Conservation (phyloP, 2,797 vertebrate genomes). For the Poecile montanus region DNA sequence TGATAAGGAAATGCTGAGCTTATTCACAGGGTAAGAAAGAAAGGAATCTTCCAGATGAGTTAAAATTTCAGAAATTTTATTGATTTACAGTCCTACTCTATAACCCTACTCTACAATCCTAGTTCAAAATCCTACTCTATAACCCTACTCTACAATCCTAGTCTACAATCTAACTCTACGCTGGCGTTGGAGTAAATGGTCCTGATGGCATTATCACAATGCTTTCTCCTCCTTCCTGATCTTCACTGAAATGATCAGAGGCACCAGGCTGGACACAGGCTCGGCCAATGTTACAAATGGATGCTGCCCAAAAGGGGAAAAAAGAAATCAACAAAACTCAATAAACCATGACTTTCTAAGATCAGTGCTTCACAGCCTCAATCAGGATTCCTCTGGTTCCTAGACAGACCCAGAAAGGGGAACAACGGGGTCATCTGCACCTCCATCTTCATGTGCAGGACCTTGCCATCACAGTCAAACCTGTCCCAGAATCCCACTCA, state of each 20-base stretch:
- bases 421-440: rapidly evolving
- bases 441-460: too few species aligned
- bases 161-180: not conserved
- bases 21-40: slow-evolving; percentile 44
- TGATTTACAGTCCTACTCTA: not conserved
- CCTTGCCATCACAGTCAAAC: not conserved
- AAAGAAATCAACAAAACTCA: not conserved
- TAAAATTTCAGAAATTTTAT: slow-evolving; percentile 63
- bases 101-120: too few species aligned
- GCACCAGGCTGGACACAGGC: slow-evolving; percentile 88
- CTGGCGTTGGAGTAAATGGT: rapidly evolving
- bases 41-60: slow-evolving; percentile 49
- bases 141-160: not conserved
- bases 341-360: not conserved
- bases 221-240: not conserved
- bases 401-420: not conserved
- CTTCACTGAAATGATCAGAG: slow-evolving; percentile 86
- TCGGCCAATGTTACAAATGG: slow-evolving; percentile 88
- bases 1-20: slow-evolving; percentile 57
- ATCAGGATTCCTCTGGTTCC: not conserved
- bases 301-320: slow-evolving; percentile 76
- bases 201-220: too few species aligned
- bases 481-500: not conserved
- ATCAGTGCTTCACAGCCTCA: not conserved
- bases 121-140: too few species aligned